Percentiles rank a stretch among this genome's conserved stretches.
These are phyloP conservation scores for Prosopocoilus inquinatus DNA, from an alignment of 2,888 invertebrate genomes.

Conservation along the genomic window DNA sequence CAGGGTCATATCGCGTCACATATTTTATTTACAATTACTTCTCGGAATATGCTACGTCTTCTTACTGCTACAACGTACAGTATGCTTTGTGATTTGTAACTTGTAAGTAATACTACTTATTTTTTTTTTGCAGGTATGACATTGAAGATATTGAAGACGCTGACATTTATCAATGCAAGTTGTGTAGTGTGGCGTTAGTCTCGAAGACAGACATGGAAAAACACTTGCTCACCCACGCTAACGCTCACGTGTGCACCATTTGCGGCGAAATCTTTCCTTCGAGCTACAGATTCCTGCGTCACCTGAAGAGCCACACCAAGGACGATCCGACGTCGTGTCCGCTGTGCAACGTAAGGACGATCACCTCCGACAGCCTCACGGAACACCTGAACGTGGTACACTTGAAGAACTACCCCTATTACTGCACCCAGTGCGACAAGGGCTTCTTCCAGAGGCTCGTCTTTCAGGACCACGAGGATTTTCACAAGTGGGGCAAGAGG, in stretches of 20 bases:
- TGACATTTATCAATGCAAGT: not conserved
- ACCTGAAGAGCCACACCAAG: conserved; percentile 38
- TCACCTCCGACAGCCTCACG: conserved; percentile 36
- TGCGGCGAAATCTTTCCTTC: conserved; percentile 42
- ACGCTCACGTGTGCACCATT: conserved; percentile 31
- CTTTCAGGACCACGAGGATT: conserved; percentile 57
- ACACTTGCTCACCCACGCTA: conserved; percentile 2
- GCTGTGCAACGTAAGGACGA: conserved; percentile 39
- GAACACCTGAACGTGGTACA: conserved; percentile 44
- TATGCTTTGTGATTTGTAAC: too few relatives aligned
- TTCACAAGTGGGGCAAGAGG: conserved; percentile 54
- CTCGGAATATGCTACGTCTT: too few relatives aligned
- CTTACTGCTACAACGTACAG: too few relatives aligned
- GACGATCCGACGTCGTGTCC: conserved; percentile 41
- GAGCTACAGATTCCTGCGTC: conserved; percentile 41
- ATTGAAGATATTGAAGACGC: too few relatives aligned
- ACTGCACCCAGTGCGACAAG: conserved; percentile 56
- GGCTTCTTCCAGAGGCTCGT: conserved; percentile 56
- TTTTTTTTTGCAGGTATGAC: too few relatives aligned
- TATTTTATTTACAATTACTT: too few relatives aligned
- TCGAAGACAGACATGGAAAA: conserved; percentile 6
- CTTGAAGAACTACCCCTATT: conserved; percentile 49
- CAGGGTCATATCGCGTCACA: too few relatives aligned
- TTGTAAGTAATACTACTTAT: too few relatives aligned
- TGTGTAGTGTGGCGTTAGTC: conserved; percentile 2